These are phyloP conservation scores for Girardinus metallicus DNA, from an alignment of 2,797 vertebrate genomes.

Conservation along the genomic window DNA sequence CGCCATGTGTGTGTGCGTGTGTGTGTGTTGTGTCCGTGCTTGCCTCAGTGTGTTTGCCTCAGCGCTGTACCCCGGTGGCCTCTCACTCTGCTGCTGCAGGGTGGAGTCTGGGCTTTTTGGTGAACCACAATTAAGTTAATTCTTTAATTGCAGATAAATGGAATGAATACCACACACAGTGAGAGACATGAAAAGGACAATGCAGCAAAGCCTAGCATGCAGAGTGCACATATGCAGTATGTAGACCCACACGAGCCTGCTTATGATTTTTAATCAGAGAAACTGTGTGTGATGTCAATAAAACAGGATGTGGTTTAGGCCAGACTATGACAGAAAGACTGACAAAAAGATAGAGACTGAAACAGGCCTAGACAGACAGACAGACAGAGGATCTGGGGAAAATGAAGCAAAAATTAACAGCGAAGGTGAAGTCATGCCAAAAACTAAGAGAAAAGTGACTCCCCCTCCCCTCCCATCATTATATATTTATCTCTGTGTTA, in stretches of 20 bases:
- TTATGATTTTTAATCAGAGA: conserved; percentile 51
- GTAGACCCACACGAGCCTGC: not conserved
- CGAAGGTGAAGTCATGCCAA: conserved; percentile 80
- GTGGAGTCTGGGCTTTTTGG: conserved; percentile 61
- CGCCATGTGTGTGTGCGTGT: not conserved
- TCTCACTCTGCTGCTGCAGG: conserved; percentile 44
- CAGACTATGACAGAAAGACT: not conserved
- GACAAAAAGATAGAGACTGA: not conserved
- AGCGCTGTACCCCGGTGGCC: conserved; percentile 54
- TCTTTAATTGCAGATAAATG: conserved; percentile 77
- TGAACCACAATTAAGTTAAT: conserved; percentile 77
- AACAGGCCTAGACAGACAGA: not conserved
- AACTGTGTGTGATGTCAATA: conserved; percentile 27
- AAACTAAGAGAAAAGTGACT: conserved; percentile 79
- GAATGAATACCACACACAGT: conserved; percentile 72
- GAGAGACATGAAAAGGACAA: conserved; percentile 29
- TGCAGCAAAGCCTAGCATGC: conserved; percentile 18
- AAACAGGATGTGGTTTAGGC: not conserved
- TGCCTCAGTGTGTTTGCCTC: conserved; percentile 1
- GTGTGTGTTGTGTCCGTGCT: not conserved
- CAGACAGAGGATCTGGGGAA: conserved; percentile 22
- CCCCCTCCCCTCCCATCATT: conserved; percentile 73
- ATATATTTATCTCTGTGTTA: conserved; percentile 84
- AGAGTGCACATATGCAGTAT: conserved; percentile 11
- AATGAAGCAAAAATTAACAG: conserved; percentile 67